Base-by-base conservation (phyloP, 2,888 invertebrate genomes). In the Drosophila kuntzei region DNA sequence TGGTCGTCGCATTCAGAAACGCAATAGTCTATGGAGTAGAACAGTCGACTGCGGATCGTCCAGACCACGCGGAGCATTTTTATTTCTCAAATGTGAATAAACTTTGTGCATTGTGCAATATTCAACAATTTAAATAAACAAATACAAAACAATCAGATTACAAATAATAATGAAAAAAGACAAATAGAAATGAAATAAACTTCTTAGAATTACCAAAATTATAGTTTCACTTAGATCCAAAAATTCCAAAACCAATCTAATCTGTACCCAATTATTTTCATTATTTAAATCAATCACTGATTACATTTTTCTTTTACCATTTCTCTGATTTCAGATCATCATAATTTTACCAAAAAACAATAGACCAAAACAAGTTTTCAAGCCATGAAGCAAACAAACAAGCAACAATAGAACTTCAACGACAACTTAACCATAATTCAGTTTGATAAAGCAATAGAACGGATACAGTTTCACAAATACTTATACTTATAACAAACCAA, bases 401-500 rank as follows among this genome's bases (percentile, higher is more conserved):
- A 53, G 37, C 57, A 62, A 76, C 83, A 89, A 90, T 87, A 90
- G 83, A 82, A 79, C 68, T 71, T 41, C 57, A 61, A 66, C 58
- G 41, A 68, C 78, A 85, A 83, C 84, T 69, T 71, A 90, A 86
- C 90, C 92, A 91, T 71, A 80, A 80, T 89, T 91, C 66, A 90
- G 87, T 91, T 91, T 76, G 63, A 71, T 44, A 73, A 74, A 77
- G 80, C 87, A 91, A 91, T 91, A 91, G 90, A 90, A 90, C 85
- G 81, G 89, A 89, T 83, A 76, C 50, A 76, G 71, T 77, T 34
- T 41, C 12, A 61, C 37, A 59, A 20, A 61, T 20, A 49, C 22
- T 44, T 32, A 43, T 32, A 34, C 25, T 41, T 39, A 49, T 32
- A 47, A 12, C 51, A 60, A 51, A 16, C 29, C 41, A 67, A 71